phyloP scores from a whole-genome alignment of 2,888 invertebrate species.

The Pristionchus exspectatus region DNA sequence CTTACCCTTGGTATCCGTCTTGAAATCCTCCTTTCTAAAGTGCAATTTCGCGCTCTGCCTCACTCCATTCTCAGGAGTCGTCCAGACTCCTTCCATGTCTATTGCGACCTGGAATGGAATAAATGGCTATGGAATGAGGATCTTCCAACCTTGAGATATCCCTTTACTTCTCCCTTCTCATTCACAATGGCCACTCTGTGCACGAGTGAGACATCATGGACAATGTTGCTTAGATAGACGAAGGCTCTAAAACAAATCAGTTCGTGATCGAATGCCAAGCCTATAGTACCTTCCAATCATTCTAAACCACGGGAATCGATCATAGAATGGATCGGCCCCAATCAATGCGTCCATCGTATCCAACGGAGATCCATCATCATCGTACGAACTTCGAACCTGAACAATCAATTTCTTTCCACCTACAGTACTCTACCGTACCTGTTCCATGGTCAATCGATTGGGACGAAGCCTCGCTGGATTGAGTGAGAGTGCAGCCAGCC shows the following conservation, averaged over 20 bases:
- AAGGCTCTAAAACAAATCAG: slow-evolving; percentile 86
- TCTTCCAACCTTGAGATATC: slow-evolving; percentile 83
- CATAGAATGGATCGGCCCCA: slow-evolving; percentile 97
- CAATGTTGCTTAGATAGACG: slow-evolving; percentile 95
- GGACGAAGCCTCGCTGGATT: slow-evolving; percentile 87
- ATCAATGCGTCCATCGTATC: slow-evolving; percentile 79
- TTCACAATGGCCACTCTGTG: slow-evolving; percentile 95
- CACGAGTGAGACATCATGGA: slow-evolving; percentile 95
- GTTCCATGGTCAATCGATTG: slow-evolving; percentile 83
- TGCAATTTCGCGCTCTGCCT: slow-evolving; percentile 94
- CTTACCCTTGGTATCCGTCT: slow-evolving; percentile 60
- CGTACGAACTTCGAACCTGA: slow-evolving; percentile 87
- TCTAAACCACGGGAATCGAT: slow-evolving; percentile 99
- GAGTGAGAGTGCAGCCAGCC: slow-evolving; percentile 77
- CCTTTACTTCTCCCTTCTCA: slow-evolving; percentile 97
- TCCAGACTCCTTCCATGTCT: slow-evolving; percentile 31
- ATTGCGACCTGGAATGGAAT: background rate
- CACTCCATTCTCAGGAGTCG: slow-evolving; percentile 85
- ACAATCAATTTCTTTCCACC: slow-evolving; percentile 78
- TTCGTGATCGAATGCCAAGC: background rate
- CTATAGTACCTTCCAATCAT: slow-evolving; percentile 90
- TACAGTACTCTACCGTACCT: slow-evolving; percentile 24
- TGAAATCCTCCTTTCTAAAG: slow-evolving; percentile 83
- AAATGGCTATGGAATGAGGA: no score
- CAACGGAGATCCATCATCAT: slow-evolving; percentile 83